These are phyloP conservation scores for Conger conger DNA, from an alignment of 2,113 vertebrate genomes.

Conservation along the genomic window DNA sequence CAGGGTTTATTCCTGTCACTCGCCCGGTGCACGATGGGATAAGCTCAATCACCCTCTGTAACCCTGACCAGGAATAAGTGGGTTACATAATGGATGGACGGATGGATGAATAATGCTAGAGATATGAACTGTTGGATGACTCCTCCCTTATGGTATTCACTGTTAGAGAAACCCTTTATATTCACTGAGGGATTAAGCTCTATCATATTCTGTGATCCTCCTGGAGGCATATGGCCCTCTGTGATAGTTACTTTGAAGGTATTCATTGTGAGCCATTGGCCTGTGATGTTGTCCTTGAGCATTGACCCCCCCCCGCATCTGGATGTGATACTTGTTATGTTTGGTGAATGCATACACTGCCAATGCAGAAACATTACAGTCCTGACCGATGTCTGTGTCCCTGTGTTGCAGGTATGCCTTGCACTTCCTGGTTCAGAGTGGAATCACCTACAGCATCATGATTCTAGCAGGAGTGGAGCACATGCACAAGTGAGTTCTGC, in stretches of 20 bases:
- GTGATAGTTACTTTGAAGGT: neutral
- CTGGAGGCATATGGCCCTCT: neutral
- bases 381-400: neutral
- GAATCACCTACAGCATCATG: conserved; percentile 93
- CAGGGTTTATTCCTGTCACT: no score
- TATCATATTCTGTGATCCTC: neutral
- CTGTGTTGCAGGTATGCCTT: conserved; percentile 82
- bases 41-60: no score
- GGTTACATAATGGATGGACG: no score
- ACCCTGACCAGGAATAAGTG: no score
- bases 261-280: neutral
- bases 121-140: no score
- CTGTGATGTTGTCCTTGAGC: neutral
- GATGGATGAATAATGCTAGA: no score
- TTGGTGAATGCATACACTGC: no score
- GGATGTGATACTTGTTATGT: neutral
- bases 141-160: neutral
- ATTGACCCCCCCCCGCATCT: no score
- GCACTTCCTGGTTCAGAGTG: conserved; percentile 92
- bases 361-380: no score
- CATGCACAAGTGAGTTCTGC: conserved; percentile 87
- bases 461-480: conserved; percentile 84
- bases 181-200: neutral
- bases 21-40: no score
- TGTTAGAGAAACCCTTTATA: neutral